A percentile compares a stretch with the other conserved stretches of the same genome.
Evolutionary conservation across 2,113 vertebrate genomes (phyloP).

Genomic region (Cyanoderma ruficeps): DNA sequence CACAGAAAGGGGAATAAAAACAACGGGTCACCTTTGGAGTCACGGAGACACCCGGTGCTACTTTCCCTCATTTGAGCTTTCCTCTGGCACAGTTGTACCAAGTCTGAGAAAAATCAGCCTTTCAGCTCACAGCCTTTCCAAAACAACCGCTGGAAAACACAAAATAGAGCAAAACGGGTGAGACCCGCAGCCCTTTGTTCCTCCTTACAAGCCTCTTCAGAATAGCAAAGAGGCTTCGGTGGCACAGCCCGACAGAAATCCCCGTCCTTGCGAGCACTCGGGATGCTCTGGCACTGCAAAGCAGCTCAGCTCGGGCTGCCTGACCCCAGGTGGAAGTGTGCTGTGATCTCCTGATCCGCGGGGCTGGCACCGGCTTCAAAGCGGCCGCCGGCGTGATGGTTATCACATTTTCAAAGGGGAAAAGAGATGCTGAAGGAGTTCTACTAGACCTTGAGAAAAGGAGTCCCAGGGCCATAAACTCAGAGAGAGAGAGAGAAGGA

Average conservation of each 20-base stretch:
- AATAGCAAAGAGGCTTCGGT: conserved; percentile 23
- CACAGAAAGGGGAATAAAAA: conserved; percentile 9
- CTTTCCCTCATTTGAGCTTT: neutral
- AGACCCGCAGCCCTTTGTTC: neutral
- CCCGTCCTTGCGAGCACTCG: neutral
- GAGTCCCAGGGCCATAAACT: conserved; percentile 13
- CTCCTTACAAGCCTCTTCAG: neutral
- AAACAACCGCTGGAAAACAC: neutral
- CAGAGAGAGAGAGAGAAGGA: neutral
- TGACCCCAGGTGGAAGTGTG: conserved; percentile 26
- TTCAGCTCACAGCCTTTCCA: neutral
- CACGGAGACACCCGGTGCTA: neutral
- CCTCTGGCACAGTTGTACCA: neutral
- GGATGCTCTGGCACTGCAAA: neutral
- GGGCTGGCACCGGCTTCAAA: conserved; percentile 32
- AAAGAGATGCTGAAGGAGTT: neutral
- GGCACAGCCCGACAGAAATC: neutral
- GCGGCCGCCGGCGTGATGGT: neutral
- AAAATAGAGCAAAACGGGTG: neutral
- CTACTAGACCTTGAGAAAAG: conserved; percentile 32
- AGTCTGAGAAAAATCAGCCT: neutral
- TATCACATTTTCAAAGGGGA: conserved; percentile 16
- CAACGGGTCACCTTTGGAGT: conserved; percentile 17
- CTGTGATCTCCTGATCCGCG: conserved; percentile 40
- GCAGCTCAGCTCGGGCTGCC: neutral